Evolutionary conservation across 2,888 invertebrate species (phyloP).

Genomic region (Drosophila melanocephala): DNA sequence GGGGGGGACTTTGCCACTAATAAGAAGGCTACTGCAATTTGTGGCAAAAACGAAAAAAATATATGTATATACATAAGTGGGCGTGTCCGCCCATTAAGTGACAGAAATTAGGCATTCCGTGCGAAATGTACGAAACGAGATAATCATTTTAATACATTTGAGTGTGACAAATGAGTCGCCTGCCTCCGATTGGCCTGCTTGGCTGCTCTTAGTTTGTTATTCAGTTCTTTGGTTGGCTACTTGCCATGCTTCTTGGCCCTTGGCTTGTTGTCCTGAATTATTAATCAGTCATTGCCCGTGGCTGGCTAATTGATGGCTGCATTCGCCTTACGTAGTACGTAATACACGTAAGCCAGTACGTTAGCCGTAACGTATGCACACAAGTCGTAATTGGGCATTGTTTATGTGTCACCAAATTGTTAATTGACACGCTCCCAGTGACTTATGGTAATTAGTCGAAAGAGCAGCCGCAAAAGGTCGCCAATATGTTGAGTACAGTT

Average conservation of each 20-base stretch:
- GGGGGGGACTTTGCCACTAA: conserved; percentile 29
- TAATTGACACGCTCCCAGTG: conserved; percentile 28
- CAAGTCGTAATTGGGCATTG: conserved; percentile 38
- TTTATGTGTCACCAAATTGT: conserved; percentile 46
- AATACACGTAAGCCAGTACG: neutral
- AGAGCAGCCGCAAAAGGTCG: neutral
- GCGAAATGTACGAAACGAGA: conserved; percentile 76
- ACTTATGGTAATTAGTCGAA: conserved; percentile 40
- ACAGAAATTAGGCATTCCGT: conserved; percentile 78
- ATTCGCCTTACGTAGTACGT: conserved; percentile 1
- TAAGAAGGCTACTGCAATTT: conserved; percentile 56
- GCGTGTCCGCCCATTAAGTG: conserved; percentile 24
- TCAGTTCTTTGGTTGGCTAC: neutral
- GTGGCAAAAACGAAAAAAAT: conserved; percentile 27
- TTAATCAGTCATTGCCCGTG: conserved; percentile 59
- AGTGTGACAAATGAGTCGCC: conserved; percentile 76
- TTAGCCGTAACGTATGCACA: neutral
- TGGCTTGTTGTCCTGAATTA: conserved; percentile 60
- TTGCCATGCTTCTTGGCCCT: conserved; percentile 15
- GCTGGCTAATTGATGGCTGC: conserved; percentile 65
- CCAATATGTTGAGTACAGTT: neutral
- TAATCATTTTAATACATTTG: conserved; percentile 82
- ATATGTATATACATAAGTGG: conserved; percentile 1
- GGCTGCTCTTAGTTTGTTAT: conserved; percentile 2
- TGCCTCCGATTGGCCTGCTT: conserved; percentile 21